Evolutionary conservation across 2,888 invertebrate species (phyloP).

Genomic region (Drosophila formosana): DNA sequence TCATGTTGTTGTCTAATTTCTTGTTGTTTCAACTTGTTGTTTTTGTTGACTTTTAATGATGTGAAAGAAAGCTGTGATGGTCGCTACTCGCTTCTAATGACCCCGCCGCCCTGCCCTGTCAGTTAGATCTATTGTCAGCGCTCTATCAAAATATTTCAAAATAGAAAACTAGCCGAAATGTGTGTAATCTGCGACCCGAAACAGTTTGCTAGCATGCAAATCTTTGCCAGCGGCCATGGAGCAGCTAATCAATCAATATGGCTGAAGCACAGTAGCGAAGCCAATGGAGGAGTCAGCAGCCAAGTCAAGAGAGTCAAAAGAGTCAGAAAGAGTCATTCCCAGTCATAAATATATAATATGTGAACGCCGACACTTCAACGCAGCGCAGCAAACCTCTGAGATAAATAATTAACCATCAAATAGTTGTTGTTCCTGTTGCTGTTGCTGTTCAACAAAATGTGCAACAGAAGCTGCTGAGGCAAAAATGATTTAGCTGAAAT

Average conservation of each 20-base stretch:
- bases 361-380: constrained; percentile 44
- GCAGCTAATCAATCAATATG: constrained; percentile 61
- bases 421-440: constrained; percentile 18
- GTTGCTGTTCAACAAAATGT: constrained; percentile 47
- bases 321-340: constrained; percentile 44
- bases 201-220: constrained; percentile 47
- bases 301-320: constrained; percentile 32
- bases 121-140: constrained; percentile 50
- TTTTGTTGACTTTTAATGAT: constrained; percentile 68
- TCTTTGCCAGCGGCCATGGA: constrained; percentile 48
- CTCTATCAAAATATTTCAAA: constrained; percentile 38
- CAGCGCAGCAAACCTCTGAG: constrained; percentile 21
- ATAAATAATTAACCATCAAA: constrained; percentile 70
- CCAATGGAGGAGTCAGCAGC: constrained; percentile 1
- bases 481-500: constrained; percentile 51
- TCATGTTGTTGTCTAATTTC: constrained; percentile 62
- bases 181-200: constrained; percentile 15
- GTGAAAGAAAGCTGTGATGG: constrained; percentile 71
- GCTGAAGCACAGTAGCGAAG: constrained; percentile 36
- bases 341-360: constrained; percentile 46
- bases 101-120: constrained; percentile 26
- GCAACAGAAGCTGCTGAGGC: constrained; percentile 57
- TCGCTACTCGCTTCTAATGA: constrained; percentile 65
- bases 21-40: constrained; percentile 32
- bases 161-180: constrained; percentile 26